Percentiles rank a stretch among this genome's conserved stretches.
Conservation (phyloP, 2,888 invertebrate genomes). For the Chymomyza fuscimana region DNA sequence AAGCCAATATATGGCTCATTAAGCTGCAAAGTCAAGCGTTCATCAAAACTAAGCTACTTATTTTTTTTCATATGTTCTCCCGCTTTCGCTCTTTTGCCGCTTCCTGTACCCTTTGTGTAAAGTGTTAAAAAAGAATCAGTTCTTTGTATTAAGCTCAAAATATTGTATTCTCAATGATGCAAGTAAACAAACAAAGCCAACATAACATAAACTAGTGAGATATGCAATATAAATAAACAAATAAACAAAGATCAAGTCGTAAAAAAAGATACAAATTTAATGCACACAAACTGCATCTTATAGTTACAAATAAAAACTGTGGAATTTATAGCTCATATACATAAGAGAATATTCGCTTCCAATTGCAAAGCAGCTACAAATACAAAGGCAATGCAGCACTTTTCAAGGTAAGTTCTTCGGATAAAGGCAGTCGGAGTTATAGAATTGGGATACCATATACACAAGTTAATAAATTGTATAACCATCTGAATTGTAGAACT, state of each 20-base stretch:
- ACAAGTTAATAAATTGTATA: too few species aligned
- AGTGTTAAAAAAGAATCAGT: conserved; percentile 5
- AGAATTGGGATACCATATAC: too few species aligned
- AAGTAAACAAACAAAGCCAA: conserved; percentile 1
- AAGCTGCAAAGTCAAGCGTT: conserved; percentile 39
- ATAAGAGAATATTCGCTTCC: conserved; percentile 34
- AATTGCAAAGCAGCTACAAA: conserved; percentile 32
- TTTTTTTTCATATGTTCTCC: conserved; percentile 10
- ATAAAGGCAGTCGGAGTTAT: neutral
- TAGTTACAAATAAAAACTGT: neutral
- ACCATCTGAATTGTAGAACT: too few species aligned
- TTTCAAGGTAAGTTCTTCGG: conserved; percentile 50
- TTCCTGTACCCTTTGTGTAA: neutral
- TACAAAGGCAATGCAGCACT: conserved; percentile 64
- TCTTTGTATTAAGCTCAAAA: conserved; percentile 24
- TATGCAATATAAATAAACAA: conserved; percentile 2
- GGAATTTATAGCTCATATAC: conserved; percentile 39
- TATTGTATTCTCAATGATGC: neutral
- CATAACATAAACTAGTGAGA: conserved; percentile 2
- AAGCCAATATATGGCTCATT: conserved; percentile 36
- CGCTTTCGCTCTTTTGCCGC: too few species aligned
- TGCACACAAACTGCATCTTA: neutral
- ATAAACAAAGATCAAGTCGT: neutral
- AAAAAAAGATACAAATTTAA: neutral
- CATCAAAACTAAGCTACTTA: conserved; percentile 61